Conservation (phyloP, 2,888 invertebrate genomes). For the Tyria jacobaeae region DNA sequence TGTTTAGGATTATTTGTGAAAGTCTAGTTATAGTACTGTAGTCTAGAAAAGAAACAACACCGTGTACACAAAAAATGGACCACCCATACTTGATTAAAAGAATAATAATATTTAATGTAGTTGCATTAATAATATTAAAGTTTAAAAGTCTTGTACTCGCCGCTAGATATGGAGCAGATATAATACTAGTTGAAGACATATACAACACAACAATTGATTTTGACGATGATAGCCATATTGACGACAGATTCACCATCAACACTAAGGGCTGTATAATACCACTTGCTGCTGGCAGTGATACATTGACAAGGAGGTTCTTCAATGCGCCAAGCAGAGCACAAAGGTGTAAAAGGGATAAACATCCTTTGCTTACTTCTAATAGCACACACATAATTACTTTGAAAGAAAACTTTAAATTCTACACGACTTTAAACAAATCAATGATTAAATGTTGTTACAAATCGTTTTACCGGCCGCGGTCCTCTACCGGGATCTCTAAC, state of each 20-base stretch:
- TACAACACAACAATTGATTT: constrained; percentile 10
- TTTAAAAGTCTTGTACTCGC: constrained; percentile 9
- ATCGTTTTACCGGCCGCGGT: constrained; percentile 74
- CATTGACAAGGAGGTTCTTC: constrained; percentile 9
- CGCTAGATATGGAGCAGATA: constrained; percentile 1
- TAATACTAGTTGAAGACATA: constrained; percentile 6
- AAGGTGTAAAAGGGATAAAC: constrained; percentile 40
- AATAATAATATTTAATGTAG: constrained; percentile 1
- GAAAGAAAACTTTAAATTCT: constrained; percentile 57
- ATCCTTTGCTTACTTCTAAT: constrained; percentile 69
- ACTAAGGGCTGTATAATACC: constrained; percentile 88
- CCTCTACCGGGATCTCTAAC: background rate
- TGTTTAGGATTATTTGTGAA: background rate
- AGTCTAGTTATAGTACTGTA: constrained; percentile 8
- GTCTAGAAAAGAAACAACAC: constrained; percentile 1
- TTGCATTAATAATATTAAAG: constrained; percentile 14
- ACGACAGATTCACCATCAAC: constrained; percentile 73
- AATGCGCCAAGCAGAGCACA: background rate
- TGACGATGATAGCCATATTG: constrained; percentile 21
- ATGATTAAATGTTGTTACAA: constrained; percentile 86
- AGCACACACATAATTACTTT: constrained; percentile 83
- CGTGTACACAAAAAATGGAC: constrained; percentile 5
- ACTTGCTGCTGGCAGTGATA: constrained; percentile 83
- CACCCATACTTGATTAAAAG: background rate
- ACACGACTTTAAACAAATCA: constrained; percentile 55